Percentiles rank a stretch among this genome's conserved stretches.
Evolutionary conservation across 2,797 vertebrate species (phyloP).

Genomic region (Ciconia nigra): DNA sequence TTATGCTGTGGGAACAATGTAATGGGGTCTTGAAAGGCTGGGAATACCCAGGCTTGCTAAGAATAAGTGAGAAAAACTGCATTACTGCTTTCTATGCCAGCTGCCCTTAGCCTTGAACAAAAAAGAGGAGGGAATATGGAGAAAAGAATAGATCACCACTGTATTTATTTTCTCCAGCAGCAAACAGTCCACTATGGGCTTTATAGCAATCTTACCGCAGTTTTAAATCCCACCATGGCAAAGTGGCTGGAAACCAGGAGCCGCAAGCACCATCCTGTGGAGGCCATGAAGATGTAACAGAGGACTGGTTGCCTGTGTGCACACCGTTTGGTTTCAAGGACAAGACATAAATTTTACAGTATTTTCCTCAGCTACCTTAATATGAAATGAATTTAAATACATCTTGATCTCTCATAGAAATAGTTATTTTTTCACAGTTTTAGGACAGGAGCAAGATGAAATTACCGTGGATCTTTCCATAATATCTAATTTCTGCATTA

Average conservation of each 20-base stretch:
- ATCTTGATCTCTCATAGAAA: not conserved
- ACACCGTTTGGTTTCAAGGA: not conserved
- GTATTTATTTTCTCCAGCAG: not conserved
- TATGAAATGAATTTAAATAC: not conserved
- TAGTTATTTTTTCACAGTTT: not conserved
- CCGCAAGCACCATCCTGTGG: not conserved
- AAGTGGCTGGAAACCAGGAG: not conserved
- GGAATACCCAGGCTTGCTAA: not conserved
- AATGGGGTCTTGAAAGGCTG: not conserved
- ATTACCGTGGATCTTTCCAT: not conserved
- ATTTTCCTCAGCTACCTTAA: not conserved
- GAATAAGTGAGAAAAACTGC: not conserved
- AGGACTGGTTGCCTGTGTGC: accelerated
- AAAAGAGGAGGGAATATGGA: not conserved
- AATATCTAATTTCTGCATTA: not conserved
- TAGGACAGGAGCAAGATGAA: not conserved
- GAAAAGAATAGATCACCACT: not conserved
- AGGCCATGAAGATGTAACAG: too few relatives aligned
- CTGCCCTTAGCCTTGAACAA: not conserved
- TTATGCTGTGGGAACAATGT: not conserved
- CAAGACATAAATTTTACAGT: not conserved
- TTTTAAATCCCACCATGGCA: not conserved
- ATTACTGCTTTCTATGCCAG: not conserved
- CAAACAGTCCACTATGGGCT: not conserved
- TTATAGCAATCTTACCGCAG: not conserved